These are phyloP conservation scores for Crocodylus rhombifer DNA, from an alignment of 2,797 vertebrate genomes.

Conservation along the genomic window DNA sequence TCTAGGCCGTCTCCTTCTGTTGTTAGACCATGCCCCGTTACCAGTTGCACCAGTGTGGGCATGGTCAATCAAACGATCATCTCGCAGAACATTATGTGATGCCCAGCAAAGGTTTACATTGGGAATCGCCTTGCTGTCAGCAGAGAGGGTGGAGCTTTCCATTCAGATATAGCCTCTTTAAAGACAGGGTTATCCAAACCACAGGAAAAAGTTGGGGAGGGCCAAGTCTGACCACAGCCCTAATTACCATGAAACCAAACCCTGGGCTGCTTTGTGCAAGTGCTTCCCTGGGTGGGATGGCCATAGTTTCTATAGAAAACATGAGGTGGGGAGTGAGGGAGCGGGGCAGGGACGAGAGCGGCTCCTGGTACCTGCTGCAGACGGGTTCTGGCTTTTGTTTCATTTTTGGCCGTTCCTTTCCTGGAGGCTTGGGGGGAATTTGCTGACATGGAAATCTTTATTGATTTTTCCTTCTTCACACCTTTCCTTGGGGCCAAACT, in stretches of 20 bases:
- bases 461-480: neutral
- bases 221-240: neutral
- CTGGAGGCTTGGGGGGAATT: neutral
- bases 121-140: neutral
- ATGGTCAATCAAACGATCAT: too few relatives aligned
- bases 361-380: neutral
- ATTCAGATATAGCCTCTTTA: neutral
- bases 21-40: too few relatives aligned
- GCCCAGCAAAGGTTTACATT: too few relatives aligned
- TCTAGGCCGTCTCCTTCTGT: too few relatives aligned
- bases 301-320: neutral
- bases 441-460: neutral
- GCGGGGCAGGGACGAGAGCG: neutral
- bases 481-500: neutral
- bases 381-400: neutral
- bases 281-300: neutral
- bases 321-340: neutral
- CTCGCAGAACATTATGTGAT: too few relatives aligned
- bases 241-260: neutral
- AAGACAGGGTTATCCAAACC: neutral
- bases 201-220: neutral
- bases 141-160: too few relatives aligned
- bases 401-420: neutral
- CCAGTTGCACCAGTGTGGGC: too few relatives aligned
- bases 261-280: neutral